These are phyloP conservation scores for Grammomys dolichurus DNA, from an alignment of 2,113 vertebrate genomes.

Conservation along the genomic window DNA sequence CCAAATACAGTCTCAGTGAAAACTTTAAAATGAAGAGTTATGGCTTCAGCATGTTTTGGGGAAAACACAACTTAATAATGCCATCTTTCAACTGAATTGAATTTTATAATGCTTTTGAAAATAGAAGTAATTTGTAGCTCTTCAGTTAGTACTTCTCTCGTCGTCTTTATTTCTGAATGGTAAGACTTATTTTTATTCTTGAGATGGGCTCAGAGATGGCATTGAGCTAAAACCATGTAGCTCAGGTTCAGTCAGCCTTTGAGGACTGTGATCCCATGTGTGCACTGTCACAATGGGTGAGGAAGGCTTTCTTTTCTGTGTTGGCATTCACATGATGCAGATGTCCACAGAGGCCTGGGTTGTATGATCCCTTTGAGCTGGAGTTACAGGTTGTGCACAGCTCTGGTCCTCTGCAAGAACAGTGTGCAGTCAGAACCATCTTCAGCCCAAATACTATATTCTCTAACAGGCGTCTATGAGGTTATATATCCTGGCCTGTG, in stretches of 20 bases:
- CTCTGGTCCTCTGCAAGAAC: neutral
- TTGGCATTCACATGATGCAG: neutral
- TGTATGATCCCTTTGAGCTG: neutral
- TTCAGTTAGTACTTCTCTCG: neutral
- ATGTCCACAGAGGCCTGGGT: neutral
- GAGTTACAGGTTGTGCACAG: neutral
- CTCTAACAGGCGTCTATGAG: neutral
- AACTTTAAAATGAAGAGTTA: neutral
- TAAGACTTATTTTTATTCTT: neutral
- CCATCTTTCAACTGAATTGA: neutral
- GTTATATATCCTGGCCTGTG: neutral
- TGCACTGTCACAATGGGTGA: neutral
- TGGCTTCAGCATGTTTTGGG: neutral
- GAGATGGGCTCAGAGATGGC: neutral
- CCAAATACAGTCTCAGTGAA: neutral
- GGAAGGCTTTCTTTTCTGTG: neutral
- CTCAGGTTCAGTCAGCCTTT: neutral
- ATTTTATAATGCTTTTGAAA: neutral
- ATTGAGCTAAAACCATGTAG: neutral
- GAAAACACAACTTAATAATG: neutral
- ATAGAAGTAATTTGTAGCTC: neutral
- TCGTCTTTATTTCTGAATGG: neutral
- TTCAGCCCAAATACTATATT: neutral
- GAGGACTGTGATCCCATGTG: neutral
- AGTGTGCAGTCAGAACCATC: neutral